These are phyloP conservation scores for Cromileptes altivelis DNA, from an alignment of 2,113 vertebrate species.

Conservation along the genomic window DNA sequence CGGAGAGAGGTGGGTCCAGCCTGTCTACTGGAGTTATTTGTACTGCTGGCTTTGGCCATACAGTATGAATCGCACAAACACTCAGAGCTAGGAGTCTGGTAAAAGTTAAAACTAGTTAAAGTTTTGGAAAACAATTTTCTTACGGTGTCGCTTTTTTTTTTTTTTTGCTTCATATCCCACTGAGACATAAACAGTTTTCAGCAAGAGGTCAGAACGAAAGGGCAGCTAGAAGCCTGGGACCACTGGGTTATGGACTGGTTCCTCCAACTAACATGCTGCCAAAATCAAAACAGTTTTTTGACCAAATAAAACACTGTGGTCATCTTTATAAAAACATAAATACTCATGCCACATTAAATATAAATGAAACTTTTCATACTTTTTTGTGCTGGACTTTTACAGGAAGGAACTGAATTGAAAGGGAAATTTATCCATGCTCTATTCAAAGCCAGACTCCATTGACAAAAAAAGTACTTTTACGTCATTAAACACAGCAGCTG, in stretches of 20 bases:
- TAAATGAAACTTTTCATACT: no score
- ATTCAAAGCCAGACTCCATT: no score
- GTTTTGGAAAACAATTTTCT: not conserved
- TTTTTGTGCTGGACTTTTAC: no score
- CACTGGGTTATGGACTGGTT: not conserved
- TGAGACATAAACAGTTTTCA: not conserved
- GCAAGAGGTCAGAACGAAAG: constrained; percentile 1
- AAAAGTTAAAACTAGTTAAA: not conserved
- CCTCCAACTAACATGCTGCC: not conserved
- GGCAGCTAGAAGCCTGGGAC: constrained; percentile 11
- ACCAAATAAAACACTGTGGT: not conserved
- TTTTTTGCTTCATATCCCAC: not conserved
- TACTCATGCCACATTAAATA: no score
- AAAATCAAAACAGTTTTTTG: constrained; percentile 16
- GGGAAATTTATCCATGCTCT: no score
- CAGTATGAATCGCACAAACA: constrained; percentile 10
- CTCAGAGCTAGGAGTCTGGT: not conserved
- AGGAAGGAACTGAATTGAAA: no score
- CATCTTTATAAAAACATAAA: not conserved
- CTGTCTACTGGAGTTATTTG: constrained; percentile 30
- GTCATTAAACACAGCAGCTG: no score
- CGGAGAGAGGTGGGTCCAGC: constrained; percentile 21
- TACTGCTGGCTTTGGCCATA: not conserved
- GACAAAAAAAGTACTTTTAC: no score
- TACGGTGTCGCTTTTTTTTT: not conserved